phyloP scores from a whole-genome alignment of 2,888 invertebrate species.

The Keiferia lycopersicella region DNA sequence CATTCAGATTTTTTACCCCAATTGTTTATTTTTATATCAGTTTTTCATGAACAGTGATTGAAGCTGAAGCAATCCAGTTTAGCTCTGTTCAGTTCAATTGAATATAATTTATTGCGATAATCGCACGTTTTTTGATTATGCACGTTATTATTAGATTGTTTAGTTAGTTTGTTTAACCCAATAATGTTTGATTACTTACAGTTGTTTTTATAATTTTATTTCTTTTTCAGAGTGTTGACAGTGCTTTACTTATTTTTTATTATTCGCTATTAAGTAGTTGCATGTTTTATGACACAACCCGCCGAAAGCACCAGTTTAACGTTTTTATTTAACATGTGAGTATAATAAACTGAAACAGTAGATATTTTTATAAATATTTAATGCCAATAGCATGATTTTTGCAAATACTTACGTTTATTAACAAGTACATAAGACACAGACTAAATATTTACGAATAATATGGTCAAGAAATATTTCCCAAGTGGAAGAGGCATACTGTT shows the following conservation, averaged over 20 bases:
- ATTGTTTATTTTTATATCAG: too few relatives aligned
- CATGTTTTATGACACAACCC: conserved; percentile 59
- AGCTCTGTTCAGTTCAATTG: background rate
- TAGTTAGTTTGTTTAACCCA: conserved; percentile 38
- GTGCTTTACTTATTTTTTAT: conserved; percentile 61
- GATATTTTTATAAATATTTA: background rate
- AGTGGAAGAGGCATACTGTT: too few relatives aligned
- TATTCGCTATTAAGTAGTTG: conserved; percentile 74
- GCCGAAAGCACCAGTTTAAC: conserved; percentile 52
- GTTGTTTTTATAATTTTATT: conserved; percentile 36
- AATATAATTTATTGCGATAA: conserved; percentile 28
- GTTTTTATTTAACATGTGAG: conserved; percentile 54
- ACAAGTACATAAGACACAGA: too few relatives aligned
- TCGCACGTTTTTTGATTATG: conserved; percentile 35
- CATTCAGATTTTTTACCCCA: background rate
- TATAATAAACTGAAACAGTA: conserved; percentile 40
- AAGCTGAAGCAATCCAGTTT: too few relatives aligned
- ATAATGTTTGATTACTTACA: background rate
- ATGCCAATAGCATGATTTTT: conserved; percentile 8
- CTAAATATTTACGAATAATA: too few relatives aligned
- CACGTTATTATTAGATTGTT: conserved; percentile 11
- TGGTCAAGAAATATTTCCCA: too few relatives aligned
- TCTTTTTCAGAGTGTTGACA: conserved; percentile 64
- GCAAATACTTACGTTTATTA: background rate
- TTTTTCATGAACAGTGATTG: too few relatives aligned